Base-by-base conservation (phyloP, 2,113 vertebrate genomes). In the Grammomys surdaster region DNA sequence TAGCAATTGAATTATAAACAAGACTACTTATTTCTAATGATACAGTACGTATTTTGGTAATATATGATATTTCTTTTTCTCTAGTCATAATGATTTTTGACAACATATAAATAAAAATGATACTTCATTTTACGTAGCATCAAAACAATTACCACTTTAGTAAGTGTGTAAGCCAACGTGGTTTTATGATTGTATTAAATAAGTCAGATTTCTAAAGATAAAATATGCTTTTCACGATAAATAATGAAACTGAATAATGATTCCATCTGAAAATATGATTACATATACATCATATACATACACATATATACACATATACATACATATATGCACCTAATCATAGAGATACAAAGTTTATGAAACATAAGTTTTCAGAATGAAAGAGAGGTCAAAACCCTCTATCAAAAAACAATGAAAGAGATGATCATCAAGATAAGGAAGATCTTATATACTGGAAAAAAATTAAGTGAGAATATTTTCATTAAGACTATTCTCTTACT, bases 31-130 rank as follows among this genome's bases (percentile, higher is more conserved):
- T 73, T 85, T 20, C 40, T 56, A 69, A 56, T 60, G 9, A 93
- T 51, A 58, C 0, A 60, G 22, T 46, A 33, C 43, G 67, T 80
- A n/a, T 69, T 78, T 85, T 16, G 82, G 24, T 46, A 81, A n/a
- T 60, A 54, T 63, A 75, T 75, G 40, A 12, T 72, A 69, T 75
- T 7, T 11, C 46, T 90, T 84, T 56, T 75, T 54, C 24, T 88
- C 24, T 6, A 43, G 67, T 78, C 28, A 69, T 26, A 28, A 56
- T 70, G 3, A 56, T 67, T 95, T 82, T 88, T 56, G 7, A 70
- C 28, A 6, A 36, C 28, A 70, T 36, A 69, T 60, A 94, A 90
- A 86, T 69, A 92, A 90, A 93, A 91, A 72, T 51, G 2, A 80
- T 67, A 40, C 14, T 48, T 5, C 3, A 78, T 56, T 78, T 78